Evolutionary conservation across 2,113 vertebrate genomes (phyloP), one percentile per base, ranked within the genome.

Genomic region (Theristicus caerulescens): DNA sequence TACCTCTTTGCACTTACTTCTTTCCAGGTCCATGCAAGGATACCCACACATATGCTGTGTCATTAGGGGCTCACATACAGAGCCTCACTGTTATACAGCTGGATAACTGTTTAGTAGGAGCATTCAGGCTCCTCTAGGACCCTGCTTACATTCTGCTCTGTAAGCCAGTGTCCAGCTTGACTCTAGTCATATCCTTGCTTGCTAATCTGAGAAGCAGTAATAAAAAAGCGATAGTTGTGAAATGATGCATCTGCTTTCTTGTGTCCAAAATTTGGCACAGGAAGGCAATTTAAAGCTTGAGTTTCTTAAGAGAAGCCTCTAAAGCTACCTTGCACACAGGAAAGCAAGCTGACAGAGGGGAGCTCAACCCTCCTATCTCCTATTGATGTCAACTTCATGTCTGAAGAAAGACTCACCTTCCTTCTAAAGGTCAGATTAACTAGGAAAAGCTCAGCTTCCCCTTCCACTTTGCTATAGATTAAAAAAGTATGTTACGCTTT

Each of bases 41-140:
- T 73, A 57, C 34, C 29, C n/a, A 61, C 26, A 24, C 5, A 6
- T 51, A 20, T 77, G 17, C 87, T 69, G 10, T n/a, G 13, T 62
- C 29, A 15, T 34, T 58, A 54, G 26, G 13, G 47, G 29, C 36
- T 36, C 55, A 49, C 20, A 52, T 16, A 47, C 4, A 62, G 16
- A 38, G 2, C 21, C 40, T 73, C 31, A 44, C 31, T 0, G 0
- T 42, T 77, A 10, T 0, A 38, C 26, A 69, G 16, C 34, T 73
- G 42, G 32, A 11, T 57, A 69, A 67, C 13, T 55, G 26, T 59
- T 59, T 13, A 31, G 32, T 21, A 36, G 42, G 42, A 73, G 6
- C 54, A 26, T 27, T 38, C 14, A 40, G 70, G n/a, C 26, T 57
- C 31, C 34, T 70, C 47, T 70, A 55, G 59, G 32, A 47, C 17